Base-by-base conservation (phyloP, 2,797 vertebrate species). In the Mormyrus proboscirostris region DNA sequence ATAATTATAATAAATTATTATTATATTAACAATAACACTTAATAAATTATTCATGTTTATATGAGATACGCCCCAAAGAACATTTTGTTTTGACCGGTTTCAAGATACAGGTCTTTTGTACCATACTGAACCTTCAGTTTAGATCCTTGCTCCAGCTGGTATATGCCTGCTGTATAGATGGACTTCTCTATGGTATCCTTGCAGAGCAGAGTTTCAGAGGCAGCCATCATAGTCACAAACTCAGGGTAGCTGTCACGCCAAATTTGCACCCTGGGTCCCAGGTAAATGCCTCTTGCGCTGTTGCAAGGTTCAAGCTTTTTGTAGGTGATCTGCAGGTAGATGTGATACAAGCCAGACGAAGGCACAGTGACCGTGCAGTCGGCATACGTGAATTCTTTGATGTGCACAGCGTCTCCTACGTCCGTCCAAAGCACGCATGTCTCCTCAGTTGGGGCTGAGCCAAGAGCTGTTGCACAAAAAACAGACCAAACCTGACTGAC, bases 261-360 rank as follows among this genome's bases (percentile, higher is more conserved):
- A 10, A 22, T 25, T 0, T n/a, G 9, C 14, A 86, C 57, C 16
- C 4, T 16, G 9, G 83, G 57, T 4, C 8, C 19, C 62, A 87
- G 49, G 22, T 9, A 51, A 41, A 5, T 38, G 49, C 8, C 3
- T 22, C 1, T 29, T 29, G 44, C 0, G 47, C 12, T 38, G 59
- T 57, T 19, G 49, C 8, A 50, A 16, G 0, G 1, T 1, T 87
- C 22, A 1, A 65, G 89, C 9, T 44, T 89, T 14, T 14, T 86
- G 84, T 76, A 89, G 84, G 89, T 89, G 3, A 89, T 76, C 62
- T 89, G 89, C 89, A 89, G 47, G 59, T 89, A 89, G 29, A 89
- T 50, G 2, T 44, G 38, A 50, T 89, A 89, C 33, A 2, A 8
- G 25, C 89, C 89, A 3, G 33, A 0, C 14, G 2, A 5, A 10